Percentiles rank a stretch among this genome's conserved stretches.
Evolutionary conservation across 2,888 invertebrate species (phyloP).

Genomic region (Lydus trimaculatus): DNA sequence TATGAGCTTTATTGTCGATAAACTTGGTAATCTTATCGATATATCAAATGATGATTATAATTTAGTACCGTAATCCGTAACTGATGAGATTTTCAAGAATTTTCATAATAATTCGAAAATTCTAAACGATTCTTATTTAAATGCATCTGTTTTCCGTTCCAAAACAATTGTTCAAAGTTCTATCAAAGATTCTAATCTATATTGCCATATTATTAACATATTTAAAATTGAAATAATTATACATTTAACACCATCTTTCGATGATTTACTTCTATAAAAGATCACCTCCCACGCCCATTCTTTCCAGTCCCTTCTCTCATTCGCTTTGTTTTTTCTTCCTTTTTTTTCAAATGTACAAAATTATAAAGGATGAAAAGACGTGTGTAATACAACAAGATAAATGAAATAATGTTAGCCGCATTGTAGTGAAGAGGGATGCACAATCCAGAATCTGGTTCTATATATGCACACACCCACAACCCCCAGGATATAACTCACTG

Average conservation of each 20-base stretch:
- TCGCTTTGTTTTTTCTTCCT: not conserved
- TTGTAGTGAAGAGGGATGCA: conserved; percentile 35
- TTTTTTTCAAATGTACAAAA: not conserved
- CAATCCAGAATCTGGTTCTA: conserved; percentile 8
- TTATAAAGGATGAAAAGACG: not conserved
- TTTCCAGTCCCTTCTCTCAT: not conserved
- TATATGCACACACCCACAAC: conserved; percentile 46
- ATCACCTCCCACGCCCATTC: conserved; percentile 4
- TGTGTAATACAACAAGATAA: conserved; percentile 36
- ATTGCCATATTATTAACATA: conserved; percentile 29
- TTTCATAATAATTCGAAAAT: not conserved
- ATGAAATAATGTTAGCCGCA: conserved; percentile 46
- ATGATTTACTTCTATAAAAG: conserved; percentile 26
- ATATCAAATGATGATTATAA: conserved; percentile 14
- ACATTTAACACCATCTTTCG: conserved; percentile 30
- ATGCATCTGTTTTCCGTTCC: not conserved
- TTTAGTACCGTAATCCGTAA: not conserved
- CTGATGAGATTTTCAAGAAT: not conserved
- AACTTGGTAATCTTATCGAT: conserved; percentile 25
- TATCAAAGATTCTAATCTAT: conserved; percentile 27
- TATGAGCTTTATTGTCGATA: conserved; percentile 36
- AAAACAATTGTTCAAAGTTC: not conserved
- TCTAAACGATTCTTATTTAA: not conserved
- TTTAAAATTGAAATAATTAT: conserved; percentile 33
- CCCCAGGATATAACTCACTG: conserved; percentile 48